A percentile compares a stretch with the other conserved stretches of the same genome.
Conservation (phyloP, 2,113 vertebrate species). For the Phalacrocorax brasilianus region DNA sequence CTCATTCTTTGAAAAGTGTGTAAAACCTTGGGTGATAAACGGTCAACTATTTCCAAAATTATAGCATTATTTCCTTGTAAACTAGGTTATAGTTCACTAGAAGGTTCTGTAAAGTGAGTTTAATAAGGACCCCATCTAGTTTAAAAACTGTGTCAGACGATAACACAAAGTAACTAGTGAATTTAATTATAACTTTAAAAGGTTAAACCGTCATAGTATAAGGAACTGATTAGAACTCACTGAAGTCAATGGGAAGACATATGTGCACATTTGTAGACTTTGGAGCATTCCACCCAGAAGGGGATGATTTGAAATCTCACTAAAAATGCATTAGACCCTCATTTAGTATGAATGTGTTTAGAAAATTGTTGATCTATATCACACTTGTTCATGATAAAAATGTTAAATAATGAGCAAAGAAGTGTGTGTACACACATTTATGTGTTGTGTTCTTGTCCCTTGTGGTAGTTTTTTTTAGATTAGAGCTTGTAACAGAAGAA, state of each 20-base stretch:
- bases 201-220: background rate
- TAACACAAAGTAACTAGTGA: background rate
- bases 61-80: background rate
- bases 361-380: background rate
- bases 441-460: background rate
- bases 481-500: background rate
- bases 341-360: background rate
- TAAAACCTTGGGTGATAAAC: background rate
- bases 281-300: fast-evolving
- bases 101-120: background rate
- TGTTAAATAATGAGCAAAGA: background rate
- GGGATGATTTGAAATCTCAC: background rate
- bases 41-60: background rate
- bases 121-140: background rate
- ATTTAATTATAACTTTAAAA: background rate
- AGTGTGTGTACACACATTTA: background rate
- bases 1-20: background rate
- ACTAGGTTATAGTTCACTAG: background rate
- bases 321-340: background rate
- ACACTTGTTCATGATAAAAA: background rate
- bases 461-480: background rate
- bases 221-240: background rate
- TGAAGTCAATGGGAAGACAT: background rate
- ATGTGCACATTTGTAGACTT: background rate
- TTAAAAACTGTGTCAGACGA: background rate